Evolutionary conservation across 2,113 vertebrate species (phyloP), one percentile per base, ranked within the genome.

Genomic region (Nesospiza acunhae): DNA sequence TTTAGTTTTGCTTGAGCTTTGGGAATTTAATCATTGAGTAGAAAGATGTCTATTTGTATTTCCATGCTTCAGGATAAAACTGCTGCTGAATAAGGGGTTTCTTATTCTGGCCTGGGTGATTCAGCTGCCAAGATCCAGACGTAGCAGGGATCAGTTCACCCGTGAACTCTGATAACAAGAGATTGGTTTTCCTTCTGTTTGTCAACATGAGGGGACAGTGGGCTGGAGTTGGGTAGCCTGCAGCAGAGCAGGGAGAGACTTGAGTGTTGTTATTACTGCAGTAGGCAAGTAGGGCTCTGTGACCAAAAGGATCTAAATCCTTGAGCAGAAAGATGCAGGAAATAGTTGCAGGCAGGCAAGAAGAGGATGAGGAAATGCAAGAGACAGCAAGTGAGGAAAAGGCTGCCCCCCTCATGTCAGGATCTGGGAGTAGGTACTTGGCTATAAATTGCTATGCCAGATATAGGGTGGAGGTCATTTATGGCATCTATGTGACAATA

Each of bases 81-180:
- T 92, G 44, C 22, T 75, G 5, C 75, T 81, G 24, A 52, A 83
- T 52, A 39, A 62, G 37, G 18, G 75, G 37, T 22, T 73, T 90
- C 64, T 80, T 90, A 13, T 7, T 23, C 26, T 81, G 82, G 8
- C 46, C 28, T 47, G 55, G 20, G 20, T 47, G 30, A 78, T 60
- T 80, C 39, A 83, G 49, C 78, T 94, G 39, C 63, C 4, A 5
- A 63, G 87, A 93, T 66, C 35, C 26, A 75, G 44, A 27, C 0
- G 0, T 80, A 59, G n/a, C 18, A 53, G 47, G 44, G 8, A 56
- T 80, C 4, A 3, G 22, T 66, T 77, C 0, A 0, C 15, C 15
- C 0, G 0, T 60, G 35, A 60, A 44, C 31, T 33, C 12, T 58
- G 22, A 15, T 42, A 44, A 28, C 28, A 77, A 50, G 20, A 67